phyloP scores from a whole-genome alignment of 2,113 vertebrate species.

The Leptobrachium ailaonicum region DNA sequence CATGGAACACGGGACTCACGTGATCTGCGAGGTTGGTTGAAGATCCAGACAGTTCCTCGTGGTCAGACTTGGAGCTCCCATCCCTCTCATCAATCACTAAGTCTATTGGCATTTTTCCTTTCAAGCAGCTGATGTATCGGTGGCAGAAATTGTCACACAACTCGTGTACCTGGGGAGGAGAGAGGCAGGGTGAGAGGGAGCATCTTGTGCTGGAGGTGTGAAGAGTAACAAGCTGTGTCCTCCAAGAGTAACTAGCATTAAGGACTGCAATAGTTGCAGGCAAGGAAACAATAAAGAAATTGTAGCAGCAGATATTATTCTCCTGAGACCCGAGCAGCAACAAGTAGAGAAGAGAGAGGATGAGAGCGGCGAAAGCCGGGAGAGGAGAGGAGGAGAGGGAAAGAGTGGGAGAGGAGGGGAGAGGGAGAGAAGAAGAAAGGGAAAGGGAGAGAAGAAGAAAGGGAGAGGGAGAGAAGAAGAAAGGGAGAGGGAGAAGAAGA shows the following conservation, averaged over 20 bases:
- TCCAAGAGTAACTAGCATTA: slow-evolving; percentile 84
- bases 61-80: slow-evolving; percentile 97
- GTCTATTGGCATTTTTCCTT: slow-evolving; percentile 99
- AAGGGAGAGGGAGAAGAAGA: no score
- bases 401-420: no score
- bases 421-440: no score
- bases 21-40: slow-evolving; percentile 98
- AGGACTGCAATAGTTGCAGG: slow-evolving; percentile 75
- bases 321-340: slow-evolving; percentile 85
- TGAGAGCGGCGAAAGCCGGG: slow-evolving; percentile 29
- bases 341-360: slow-evolving; percentile 74
- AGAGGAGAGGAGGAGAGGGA: slow-evolving; percentile 51
- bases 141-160: slow-evolving; percentile 99
- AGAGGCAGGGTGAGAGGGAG: not conserved
- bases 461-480: not conserved
- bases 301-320: slow-evolving; percentile 88
- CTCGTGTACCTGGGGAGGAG: slow-evolving; percentile 87
- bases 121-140: slow-evolving; percentile 99
- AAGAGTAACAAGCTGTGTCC: slow-evolving; percentile 60
- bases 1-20: slow-evolving; percentile 77
- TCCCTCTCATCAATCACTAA: slow-evolving; percentile 98
- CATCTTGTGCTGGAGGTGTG: slow-evolving; percentile 6
- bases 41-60: slow-evolving; percentile 98
- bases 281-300: slow-evolving; percentile 94
- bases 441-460: not conserved